These are phyloP conservation scores for Craniophora ligustri DNA, from an alignment of 2,888 invertebrate genomes.

Conservation along the genomic window DNA sequence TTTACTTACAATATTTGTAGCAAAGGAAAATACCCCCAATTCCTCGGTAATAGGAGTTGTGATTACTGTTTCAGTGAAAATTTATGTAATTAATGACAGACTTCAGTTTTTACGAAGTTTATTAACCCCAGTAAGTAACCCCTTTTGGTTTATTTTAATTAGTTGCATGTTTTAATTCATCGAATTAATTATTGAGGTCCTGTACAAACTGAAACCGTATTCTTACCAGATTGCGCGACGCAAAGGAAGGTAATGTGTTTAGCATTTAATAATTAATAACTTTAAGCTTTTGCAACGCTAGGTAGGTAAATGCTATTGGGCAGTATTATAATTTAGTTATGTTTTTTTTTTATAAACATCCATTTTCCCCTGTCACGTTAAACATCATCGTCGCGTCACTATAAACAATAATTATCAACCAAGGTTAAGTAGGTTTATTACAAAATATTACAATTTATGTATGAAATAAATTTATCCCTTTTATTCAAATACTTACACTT, in stretches of 20 bases:
- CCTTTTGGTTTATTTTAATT: conserved; percentile 28
- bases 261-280: not conserved
- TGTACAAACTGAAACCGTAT: too few species aligned
- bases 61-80: not conserved
- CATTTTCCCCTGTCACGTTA: too few species aligned
- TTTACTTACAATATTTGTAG: not conserved
- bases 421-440: too few species aligned
- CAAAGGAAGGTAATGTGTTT: not conserved
- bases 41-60: not conserved
- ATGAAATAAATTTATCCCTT: too few species aligned
- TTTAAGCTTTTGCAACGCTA: not conserved
- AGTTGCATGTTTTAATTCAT: conserved; percentile 5
- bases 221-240: not conserved
- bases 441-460: too few species aligned
- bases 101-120: conserved; percentile 10
- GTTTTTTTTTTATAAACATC: too few species aligned
- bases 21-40: conserved; percentile 13
- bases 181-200: conserved; percentile 5
- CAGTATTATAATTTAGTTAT: too few species aligned
- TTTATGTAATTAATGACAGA: conserved; percentile 11
- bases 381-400: too few species aligned
- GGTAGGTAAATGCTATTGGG: too few species aligned
- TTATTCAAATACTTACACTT: too few species aligned
- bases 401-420: too few species aligned
- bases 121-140: conserved; percentile 10